Evolutionary conservation across 2,113 vertebrate species (phyloP).

Genomic region (Corapipo altera): DNA sequence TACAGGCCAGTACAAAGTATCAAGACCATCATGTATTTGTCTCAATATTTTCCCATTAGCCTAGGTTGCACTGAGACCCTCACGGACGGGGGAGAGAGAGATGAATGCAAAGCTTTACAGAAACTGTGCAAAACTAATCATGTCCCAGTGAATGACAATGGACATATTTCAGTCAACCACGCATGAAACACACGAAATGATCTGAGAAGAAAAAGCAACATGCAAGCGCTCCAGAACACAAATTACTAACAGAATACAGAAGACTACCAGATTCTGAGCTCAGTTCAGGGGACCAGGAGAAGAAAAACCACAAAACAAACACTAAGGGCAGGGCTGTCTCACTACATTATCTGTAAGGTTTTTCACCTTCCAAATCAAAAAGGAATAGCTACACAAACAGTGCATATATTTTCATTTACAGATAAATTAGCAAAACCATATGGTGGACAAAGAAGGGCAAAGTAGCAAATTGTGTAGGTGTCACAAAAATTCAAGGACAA

Average conservation of each 20-base stretch:
- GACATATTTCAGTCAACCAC: not conserved
- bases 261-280: not conserved
- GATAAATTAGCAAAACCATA: not conserved
- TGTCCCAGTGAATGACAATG: not conserved
- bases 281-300: not conserved
- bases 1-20: not conserved
- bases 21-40: not conserved
- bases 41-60: not conserved
- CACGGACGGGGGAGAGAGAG: fast-evolving
- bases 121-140: not conserved
- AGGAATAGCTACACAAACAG: not conserved
- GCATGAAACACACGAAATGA: not conserved
- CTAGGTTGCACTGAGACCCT: not conserved
- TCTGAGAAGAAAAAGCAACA: not conserved
- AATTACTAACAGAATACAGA: not conserved
- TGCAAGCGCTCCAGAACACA: not conserved
- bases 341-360: not conserved
- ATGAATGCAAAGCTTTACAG: not conserved
- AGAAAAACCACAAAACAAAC: not conserved
- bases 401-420: not conserved
- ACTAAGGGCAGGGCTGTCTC: not conserved
- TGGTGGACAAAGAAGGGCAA: not conserved
- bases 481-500: fast-evolving
- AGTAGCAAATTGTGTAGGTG: not conserved
- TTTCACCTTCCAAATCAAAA: not conserved